Conservation (phyloP, 2,888 invertebrate genomes). For the Microplitis manilae region DNA sequence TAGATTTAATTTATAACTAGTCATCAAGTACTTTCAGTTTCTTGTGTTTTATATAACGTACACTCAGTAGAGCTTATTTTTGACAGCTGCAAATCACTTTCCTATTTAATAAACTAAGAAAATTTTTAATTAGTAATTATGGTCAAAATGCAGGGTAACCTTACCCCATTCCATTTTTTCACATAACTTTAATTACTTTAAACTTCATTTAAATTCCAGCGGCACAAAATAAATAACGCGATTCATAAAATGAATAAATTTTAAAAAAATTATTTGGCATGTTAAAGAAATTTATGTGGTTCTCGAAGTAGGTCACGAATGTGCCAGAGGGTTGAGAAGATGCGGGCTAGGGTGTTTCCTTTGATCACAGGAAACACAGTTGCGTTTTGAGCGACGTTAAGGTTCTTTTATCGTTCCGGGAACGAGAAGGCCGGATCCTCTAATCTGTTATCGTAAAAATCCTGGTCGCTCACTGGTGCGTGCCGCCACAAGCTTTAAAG, state of each 20-base stretch:
- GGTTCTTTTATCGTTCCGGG: constrained; percentile 27
- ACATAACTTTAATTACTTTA: neutral
- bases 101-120: neutral
- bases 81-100: constrained; percentile 18
- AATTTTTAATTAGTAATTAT: neutral
- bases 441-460: constrained; percentile 67
- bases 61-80: constrained; percentile 29
- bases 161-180: neutral
- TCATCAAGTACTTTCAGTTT: constrained; percentile 45
- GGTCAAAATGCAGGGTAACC: neutral
- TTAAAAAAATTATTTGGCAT: neutral
- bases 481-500: constrained; percentile 55
- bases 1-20: constrained; percentile 54
- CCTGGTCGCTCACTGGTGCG: constrained; percentile 57
- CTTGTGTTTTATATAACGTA: constrained; percentile 34
- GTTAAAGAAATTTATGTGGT: neutral
- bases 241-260: neutral
- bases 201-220: too few relatives aligned
- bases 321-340: constrained; percentile 13
- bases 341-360: constrained; percentile 35
- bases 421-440: constrained; percentile 53
- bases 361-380: constrained; percentile 40
- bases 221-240: neutral
- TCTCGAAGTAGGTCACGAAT: constrained; percentile 25
- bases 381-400: constrained; percentile 38